These are phyloP conservation scores for Himantopus leucocephalus DNA, from an alignment of 2,113 vertebrate species.

Conservation along the genomic window DNA sequence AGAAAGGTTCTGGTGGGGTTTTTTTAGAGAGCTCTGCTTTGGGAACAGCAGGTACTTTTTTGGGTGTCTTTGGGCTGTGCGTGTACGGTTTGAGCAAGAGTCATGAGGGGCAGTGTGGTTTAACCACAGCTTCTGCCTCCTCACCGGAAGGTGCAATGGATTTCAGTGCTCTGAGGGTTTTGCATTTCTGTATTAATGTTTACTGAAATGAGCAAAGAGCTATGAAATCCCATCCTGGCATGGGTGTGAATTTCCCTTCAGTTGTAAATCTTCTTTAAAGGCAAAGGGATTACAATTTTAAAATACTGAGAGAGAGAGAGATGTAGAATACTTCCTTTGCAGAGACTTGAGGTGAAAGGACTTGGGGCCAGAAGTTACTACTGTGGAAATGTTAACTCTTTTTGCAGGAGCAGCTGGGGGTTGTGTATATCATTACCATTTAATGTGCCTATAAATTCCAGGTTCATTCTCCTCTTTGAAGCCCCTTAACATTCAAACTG, in stretches of 20 bases:
- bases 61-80: not conserved
- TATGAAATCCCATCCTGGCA: not conserved
- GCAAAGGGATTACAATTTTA: too few species aligned
- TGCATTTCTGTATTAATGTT: not conserved
- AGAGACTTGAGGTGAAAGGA: not conserved
- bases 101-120: not conserved
- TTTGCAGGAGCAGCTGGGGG: not conserved
- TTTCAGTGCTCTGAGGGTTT: not conserved
- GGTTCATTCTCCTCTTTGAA: not conserved
- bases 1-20: not conserved
- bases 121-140: conserved; percentile 23
- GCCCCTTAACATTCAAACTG: not conserved
- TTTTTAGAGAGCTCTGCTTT: not conserved
- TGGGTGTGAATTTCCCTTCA: not conserved
- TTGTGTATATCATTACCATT: not conserved
- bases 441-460: not conserved
- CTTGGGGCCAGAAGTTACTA: not conserved
- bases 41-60: not conserved
- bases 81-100: not conserved
- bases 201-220: not conserved
- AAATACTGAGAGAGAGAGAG: too few species aligned
- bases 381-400: not conserved
- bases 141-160: not conserved
- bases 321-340: not conserved
- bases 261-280: not conserved